These are phyloP conservation scores for Temnothorax curvispinosus DNA, from an alignment of 1,140 invertebrate genomes.

Conservation along the genomic window DNA sequence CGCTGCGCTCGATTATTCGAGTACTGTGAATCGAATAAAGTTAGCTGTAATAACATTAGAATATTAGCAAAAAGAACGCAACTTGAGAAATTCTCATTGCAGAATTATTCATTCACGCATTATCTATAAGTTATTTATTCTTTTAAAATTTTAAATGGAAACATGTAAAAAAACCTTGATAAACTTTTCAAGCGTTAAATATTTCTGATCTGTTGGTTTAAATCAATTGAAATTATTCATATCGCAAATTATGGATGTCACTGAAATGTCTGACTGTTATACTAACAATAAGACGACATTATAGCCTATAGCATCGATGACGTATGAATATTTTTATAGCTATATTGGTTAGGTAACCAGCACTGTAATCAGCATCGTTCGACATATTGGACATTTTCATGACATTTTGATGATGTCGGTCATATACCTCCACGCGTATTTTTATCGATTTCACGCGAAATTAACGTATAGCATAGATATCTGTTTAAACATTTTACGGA, in stretches of 20 bases:
- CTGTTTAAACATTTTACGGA: neutral
- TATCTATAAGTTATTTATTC: neutral
- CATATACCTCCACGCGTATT: neutral
- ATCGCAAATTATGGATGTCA: constrained; percentile 50
- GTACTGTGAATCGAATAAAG: neutral
- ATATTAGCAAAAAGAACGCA: neutral
- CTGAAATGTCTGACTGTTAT: neutral
- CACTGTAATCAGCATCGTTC: constrained; percentile 3
- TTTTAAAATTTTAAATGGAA: neutral
- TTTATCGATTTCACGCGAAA: neutral
- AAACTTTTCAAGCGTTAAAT: neutral
- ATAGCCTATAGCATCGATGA: constrained; percentile 69
- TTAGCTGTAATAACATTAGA: neutral
- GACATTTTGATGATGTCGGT: neutral
- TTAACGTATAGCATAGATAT: neutral
- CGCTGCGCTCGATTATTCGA: neutral
- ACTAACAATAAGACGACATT: neutral
- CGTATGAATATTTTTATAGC: constrained; percentile 58
- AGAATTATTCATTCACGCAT: neutral
- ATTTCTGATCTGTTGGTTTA: neutral
- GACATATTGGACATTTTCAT: neutral
- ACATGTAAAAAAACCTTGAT: neutral
- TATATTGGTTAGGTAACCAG: neutral
- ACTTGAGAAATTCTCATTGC: neutral
- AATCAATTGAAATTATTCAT: constrained; percentile 46